Conservation (phyloP, 1,140 invertebrate genomes). For the Drusus annulatus region DNA sequence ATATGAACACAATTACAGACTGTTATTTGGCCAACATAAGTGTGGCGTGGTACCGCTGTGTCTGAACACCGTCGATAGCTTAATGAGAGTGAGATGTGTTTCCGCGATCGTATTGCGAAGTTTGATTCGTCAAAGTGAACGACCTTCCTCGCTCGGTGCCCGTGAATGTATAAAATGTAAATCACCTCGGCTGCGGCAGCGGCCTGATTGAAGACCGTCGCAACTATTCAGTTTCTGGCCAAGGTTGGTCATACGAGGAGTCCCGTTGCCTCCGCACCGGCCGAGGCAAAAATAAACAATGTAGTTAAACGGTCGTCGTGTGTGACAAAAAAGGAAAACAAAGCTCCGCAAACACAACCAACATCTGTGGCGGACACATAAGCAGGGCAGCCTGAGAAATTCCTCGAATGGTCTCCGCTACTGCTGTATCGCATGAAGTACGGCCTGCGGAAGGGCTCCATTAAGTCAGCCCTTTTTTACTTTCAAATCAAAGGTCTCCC, state of each 20-base stretch:
- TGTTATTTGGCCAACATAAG: too few relatives aligned
- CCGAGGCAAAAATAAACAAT: conserved; percentile 55
- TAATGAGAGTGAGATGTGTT: too few relatives aligned
- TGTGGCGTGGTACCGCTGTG: too few relatives aligned
- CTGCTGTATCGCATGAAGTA: too few relatives aligned
- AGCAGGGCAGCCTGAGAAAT: conserved; percentile 16
- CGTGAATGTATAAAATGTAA: conserved; percentile 20
- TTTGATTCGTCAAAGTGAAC: neutral
- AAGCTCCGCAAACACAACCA: neutral
- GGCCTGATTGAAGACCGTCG: neutral
- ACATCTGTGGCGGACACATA: conserved; percentile 12
- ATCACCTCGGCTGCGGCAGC: neutral
- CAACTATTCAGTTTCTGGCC: conserved; percentile 18
- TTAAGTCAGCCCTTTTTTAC: too few relatives aligned
- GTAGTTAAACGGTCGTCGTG: conserved; percentile 49
- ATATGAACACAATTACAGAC: too few relatives aligned
- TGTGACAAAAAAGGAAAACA: conserved; percentile 58
- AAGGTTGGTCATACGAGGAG: conserved; percentile 13
- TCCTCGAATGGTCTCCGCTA: conserved; percentile 24
- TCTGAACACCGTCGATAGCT: too few relatives aligned
- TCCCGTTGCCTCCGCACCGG: conserved; percentile 4
- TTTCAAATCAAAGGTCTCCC: too few relatives aligned
- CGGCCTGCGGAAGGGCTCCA: too few relatives aligned
- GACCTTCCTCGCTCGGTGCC: neutral
- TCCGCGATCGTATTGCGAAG: neutral